Base-by-base conservation (phyloP, 1,140 invertebrate species). In the Chlorops oryzae region DNA sequence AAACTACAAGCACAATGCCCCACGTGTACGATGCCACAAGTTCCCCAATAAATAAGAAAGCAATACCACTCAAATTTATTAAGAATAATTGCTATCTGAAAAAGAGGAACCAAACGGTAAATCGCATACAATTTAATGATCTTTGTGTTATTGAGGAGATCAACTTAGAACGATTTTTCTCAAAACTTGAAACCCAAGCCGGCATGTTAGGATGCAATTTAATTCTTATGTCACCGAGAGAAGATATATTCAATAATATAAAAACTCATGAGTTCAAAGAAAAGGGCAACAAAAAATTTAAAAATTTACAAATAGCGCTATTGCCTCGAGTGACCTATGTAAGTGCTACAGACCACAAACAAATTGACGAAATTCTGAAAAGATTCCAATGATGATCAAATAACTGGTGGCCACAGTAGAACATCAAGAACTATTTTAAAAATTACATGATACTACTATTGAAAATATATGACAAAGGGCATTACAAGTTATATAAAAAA, bases 391-490 rank as follows among this genome's bases (percentile, higher is more conserved):
- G 25, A 46, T n/a, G n/a, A 35, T 46, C 44, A 27, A 5, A 10
- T 46, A n/a, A n/a, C n/a, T n/a, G n/a, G n/a, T n/a, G n/a, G n/a
- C 12, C n/a, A 21, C 20, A 4, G 4, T 10, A 22, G 40, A 18
- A 42, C 23, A 5, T 5, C 17, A 21, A 21, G 17, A 7, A 20
- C 15, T 10, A n/a, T 46, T 20, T n/a, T 5, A 10, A 48, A 38
- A 39, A 13, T 48, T 5, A 39, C 23, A 48, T 7, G 20, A 6
- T 10, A 24, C 13, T 52, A 37, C 22, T 39, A 17, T 12, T 47
- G 37, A 44, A 52, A 52, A 32, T 41, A 47, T 23, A 52, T 47
- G 35, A 52, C 25, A 27, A n/a, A 42, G 12, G 13, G 20, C 2
- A 18, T 48, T 25, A 32, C 18, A 2, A 43, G 27, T 20, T 48